Evolutionary conservation across 2,797 vertebrate genomes (phyloP), one percentile per base, ranked within the genome.

Genomic region (Alouatta caraya): DNA sequence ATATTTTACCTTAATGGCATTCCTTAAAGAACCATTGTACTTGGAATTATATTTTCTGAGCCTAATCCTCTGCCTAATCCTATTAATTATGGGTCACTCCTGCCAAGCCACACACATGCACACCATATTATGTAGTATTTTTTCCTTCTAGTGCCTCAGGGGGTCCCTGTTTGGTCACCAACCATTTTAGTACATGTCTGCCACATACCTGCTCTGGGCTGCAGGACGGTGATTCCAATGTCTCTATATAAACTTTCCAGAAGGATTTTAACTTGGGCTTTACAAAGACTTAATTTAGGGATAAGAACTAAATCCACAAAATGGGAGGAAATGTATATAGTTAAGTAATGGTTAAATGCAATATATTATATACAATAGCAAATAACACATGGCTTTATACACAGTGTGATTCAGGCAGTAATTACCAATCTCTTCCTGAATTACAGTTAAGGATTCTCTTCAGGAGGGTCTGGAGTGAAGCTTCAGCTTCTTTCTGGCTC

Each of bases 221-320:
- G 9, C 37, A 88, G 67, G 79, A 52, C 17, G 82, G 15, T 70
- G 88, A 46, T 70, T 85, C 55, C 61, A 3, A 0, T 37, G 15
- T 57, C 6, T 64, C 39, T 84, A 11, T 42, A 46, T 30, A 79
- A 70, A 82, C 44, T 84, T 83, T 48, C 42, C 39, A 89, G 80
- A 70, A 75, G 42, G 6, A 15, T 93, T 93, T 75, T 80, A 59
- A 39, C 30, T 72, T 95, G 10, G 26, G 22, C 75, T 90, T 92
- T 73, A 73, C 39, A 86, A 94, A 55, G 42, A 79, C 39, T 95
- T 90, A 50, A 89, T 48, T 97, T 93, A 85, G 48, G 30, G 50
- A 76, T 28, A 37, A 72, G 42, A 42, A 83, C 46, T 39, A 88
- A 96, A 46, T 33, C n/a, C 26, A 94, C 8, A 70, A 13, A 33